Evolutionary conservation across 1,140 invertebrate genomes (phyloP).

Genomic region (Hetaerina americana): DNA sequence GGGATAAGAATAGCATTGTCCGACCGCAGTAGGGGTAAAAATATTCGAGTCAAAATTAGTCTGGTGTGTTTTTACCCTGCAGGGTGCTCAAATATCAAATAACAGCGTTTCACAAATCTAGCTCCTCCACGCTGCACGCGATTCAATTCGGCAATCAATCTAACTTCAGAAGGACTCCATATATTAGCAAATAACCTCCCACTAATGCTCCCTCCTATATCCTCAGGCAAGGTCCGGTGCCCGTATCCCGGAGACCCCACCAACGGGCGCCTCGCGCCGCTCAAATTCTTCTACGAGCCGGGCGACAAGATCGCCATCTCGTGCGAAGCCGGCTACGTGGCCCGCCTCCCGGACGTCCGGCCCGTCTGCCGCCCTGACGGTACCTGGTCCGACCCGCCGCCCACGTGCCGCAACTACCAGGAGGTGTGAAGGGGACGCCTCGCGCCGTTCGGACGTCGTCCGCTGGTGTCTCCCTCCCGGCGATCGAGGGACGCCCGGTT

Average conservation of each 20-base stretch:
- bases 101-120: too few relatives aligned
- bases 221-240: slow-evolving; percentile 55
- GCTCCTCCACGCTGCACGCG: too few relatives aligned
- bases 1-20: too few relatives aligned
- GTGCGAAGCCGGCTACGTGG: slow-evolving; percentile 52
- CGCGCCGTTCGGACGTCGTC: too few relatives aligned
- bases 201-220: slow-evolving; percentile 15
- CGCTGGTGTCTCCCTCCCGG: too few relatives aligned
- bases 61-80: too few relatives aligned
- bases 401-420: slow-evolving; percentile 33
- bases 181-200: slow-evolving; percentile 6
- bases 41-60: too few relatives aligned
- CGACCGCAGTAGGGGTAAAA: too few relatives aligned
- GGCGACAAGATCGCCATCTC: slow-evolving; percentile 56
- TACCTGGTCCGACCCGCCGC: slow-evolving; percentile 33
- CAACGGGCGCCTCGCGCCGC: slow-evolving; percentile 51
- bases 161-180: too few relatives aligned
- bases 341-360: slow-evolving; percentile 20
- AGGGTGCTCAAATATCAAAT: neutral
- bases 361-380: slow-evolving; percentile 35
- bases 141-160: too few relatives aligned
- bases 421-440: slow-evolving; percentile 34
- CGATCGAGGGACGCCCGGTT: too few relatives aligned
- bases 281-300: slow-evolving; percentile 64
- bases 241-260: slow-evolving; percentile 57